Evolutionary conservation across 2,888 invertebrate genomes (phyloP).

Genomic region (Stegana nigrithorax): DNA sequence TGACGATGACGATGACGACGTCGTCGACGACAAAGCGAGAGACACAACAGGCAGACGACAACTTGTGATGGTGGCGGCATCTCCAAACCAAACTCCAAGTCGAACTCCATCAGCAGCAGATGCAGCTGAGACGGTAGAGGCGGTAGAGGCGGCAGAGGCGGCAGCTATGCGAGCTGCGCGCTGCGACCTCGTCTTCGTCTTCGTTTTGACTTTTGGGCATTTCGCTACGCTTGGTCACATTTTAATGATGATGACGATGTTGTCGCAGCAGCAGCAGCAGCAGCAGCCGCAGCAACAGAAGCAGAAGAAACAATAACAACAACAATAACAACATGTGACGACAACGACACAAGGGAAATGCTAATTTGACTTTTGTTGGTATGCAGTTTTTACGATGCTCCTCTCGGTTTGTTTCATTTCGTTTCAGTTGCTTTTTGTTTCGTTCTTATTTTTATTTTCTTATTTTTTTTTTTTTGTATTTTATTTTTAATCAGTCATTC

Average conservation of each 20-base stretch:
- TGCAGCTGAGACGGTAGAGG: not conserved
- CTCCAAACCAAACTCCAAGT: too few relatives aligned
- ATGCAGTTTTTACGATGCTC: conserved; percentile 37
- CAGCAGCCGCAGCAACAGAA: conserved; percentile 17
- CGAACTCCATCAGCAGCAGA: not conserved
- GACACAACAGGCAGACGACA: not conserved
- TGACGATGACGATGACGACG: conserved; percentile 25
- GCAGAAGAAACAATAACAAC: conserved; percentile 11
- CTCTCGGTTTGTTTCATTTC: conserved; percentile 7
- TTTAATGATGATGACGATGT: conserved; percentile 55
- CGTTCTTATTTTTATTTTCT: not conserved
- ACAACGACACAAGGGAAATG: conserved; percentile 54
- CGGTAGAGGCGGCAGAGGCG: not conserved
- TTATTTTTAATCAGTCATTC: conserved; percentile 57
- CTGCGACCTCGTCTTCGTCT: not conserved
- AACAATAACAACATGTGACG: too few relatives aligned
- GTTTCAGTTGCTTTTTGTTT: not conserved
- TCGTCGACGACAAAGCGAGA: not conserved
- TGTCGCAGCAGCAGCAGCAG: conserved; percentile 14
- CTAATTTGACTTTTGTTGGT: conserved; percentile 56
- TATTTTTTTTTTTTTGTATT: not conserved
- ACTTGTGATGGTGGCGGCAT: conserved; percentile 7
- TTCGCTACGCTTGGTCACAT: conserved; percentile 46
- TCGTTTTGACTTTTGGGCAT: conserved; percentile 40
- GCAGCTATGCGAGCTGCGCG: not conserved